These are phyloP conservation scores for Pterostichus niger DNA, from an alignment of 2,888 invertebrate species.

Conservation along the genomic window DNA sequence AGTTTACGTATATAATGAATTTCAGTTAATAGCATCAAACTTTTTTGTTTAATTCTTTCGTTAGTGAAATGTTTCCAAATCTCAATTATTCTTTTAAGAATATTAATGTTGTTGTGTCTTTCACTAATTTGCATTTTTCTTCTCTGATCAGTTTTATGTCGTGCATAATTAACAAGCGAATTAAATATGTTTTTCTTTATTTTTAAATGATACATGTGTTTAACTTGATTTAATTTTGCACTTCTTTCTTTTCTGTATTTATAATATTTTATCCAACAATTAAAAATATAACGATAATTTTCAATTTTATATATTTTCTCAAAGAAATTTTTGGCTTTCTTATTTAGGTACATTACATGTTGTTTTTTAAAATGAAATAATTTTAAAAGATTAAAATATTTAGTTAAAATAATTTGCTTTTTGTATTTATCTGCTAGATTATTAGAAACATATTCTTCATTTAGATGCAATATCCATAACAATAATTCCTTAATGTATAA, in stretches of 20 bases:
- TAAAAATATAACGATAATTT: slow-evolving; percentile 69
- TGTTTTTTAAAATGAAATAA: slow-evolving; percentile 68
- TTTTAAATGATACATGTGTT: slow-evolving; percentile 57
- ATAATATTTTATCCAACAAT: slow-evolving; percentile 70
- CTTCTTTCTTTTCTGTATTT: slow-evolving; percentile 53
- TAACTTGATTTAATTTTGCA: slow-evolving; percentile 32
- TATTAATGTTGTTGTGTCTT: slow-evolving; percentile 64
- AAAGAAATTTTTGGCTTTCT: slow-evolving; percentile 70
- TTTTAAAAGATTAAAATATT: slow-evolving; percentile 70
- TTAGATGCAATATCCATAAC: slow-evolving; percentile 53
- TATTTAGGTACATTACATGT: slow-evolving; percentile 68
- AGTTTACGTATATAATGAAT: slow-evolving; percentile 11
- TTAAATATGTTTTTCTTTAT: slow-evolving; percentile 61
- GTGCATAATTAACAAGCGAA: slow-evolving; percentile 60
- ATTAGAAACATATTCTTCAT: slow-evolving; percentile 19
- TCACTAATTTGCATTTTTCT: slow-evolving; percentile 67
- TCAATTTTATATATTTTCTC: slow-evolving; percentile 70
- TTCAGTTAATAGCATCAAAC: neutral
- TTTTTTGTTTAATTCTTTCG: neutral
- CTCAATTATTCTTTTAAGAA: slow-evolving; percentile 29
- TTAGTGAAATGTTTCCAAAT: slow-evolving; percentile 48
- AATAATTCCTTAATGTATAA: slow-evolving; percentile 60
- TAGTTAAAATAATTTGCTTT: slow-evolving; percentile 57
- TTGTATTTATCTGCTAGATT: slow-evolving; percentile 18
- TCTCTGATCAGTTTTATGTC: slow-evolving; percentile 63